Conservation (phyloP, 2,888 invertebrate genomes). For the Bellardia bayeri region DNA sequence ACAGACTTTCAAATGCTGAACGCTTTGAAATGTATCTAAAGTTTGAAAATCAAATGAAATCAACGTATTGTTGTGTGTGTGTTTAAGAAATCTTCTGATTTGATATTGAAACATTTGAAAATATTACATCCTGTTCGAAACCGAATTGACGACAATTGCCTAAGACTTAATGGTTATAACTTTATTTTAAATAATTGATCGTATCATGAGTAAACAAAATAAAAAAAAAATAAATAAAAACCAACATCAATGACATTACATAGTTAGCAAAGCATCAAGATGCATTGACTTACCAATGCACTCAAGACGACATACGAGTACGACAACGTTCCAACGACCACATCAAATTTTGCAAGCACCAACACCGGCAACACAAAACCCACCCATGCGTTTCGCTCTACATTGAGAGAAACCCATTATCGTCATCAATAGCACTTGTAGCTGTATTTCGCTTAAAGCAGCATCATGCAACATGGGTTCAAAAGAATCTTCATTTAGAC, state of each 20-base stretch:
- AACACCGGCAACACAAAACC: conserved; percentile 70
- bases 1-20: not conserved
- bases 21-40: too few species aligned
- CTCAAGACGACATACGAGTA: conserved; percentile 19
- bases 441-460: conserved; percentile 51
- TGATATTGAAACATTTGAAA: conserved; percentile 68
- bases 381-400: conserved; percentile 80
- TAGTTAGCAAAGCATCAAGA: conserved; percentile 28
- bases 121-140: conserved; percentile 78
- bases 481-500: conserved; percentile 49
- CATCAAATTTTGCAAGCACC: conserved; percentile 24
- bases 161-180: conserved; percentile 76
- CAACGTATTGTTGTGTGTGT: conserved; percentile 9
- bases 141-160: conserved; percentile 61
- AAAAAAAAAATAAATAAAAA: not conserved
- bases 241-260: conserved; percentile 31
- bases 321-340: conserved; percentile 16
- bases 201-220: conserved; percentile 37
- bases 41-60: not conserved
- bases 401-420: conserved; percentile 43
- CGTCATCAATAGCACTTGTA: conserved; percentile 58
- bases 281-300: not conserved
- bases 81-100: conserved; percentile 18
- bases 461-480: conserved; percentile 41
- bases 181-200: conserved; percentile 77